These are phyloP conservation scores for Nothura maculosa DNA, from an alignment of 2,797 vertebrate species.

Conservation along the genomic window DNA sequence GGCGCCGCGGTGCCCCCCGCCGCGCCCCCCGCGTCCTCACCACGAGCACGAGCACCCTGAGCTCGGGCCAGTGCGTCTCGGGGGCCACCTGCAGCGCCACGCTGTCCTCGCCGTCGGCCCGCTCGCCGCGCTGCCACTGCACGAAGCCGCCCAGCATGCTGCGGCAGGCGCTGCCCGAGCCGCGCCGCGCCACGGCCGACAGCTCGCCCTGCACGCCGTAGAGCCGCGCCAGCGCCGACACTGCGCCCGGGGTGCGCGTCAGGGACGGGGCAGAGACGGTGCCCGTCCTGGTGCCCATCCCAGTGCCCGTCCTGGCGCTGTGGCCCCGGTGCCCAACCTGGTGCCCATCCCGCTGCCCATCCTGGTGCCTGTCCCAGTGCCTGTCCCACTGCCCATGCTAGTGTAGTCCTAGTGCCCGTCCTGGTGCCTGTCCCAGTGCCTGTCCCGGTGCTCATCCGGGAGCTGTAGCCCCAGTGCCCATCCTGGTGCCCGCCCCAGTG, in stretches of 20 bases:
- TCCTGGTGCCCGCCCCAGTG: no score
- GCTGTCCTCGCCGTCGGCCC: constrained; percentile 91
- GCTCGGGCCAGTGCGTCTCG: constrained; percentile 92
- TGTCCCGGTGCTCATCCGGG: no score
- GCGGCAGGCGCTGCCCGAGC: constrained; percentile 95
- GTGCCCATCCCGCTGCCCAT: no score
- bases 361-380: no score
- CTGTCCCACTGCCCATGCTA: no score
- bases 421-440: no score
- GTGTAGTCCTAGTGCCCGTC: no score
- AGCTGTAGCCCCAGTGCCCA: no score
- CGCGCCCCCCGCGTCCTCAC: constrained; percentile 77
- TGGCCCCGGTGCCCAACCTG: no score
- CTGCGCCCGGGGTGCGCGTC: constrained; percentile 66
- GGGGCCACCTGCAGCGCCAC: constrained; percentile 90
- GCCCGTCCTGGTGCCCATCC: no score
- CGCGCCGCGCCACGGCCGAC: constrained; percentile 91
- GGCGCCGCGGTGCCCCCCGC: accelerated
- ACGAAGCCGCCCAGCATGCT: constrained; percentile 95
- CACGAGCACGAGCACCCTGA: constrained; percentile 92
- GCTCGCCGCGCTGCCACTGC: constrained; percentile 92
- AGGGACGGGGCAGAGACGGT: no score
- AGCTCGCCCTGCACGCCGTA: constrained; percentile 91
- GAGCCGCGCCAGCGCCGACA: constrained; percentile 87
- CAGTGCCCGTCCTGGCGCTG: no score